Evolutionary conservation across 2,113 vertebrate species (phyloP).

Genomic region (Semnopithecus entellus): DNA sequence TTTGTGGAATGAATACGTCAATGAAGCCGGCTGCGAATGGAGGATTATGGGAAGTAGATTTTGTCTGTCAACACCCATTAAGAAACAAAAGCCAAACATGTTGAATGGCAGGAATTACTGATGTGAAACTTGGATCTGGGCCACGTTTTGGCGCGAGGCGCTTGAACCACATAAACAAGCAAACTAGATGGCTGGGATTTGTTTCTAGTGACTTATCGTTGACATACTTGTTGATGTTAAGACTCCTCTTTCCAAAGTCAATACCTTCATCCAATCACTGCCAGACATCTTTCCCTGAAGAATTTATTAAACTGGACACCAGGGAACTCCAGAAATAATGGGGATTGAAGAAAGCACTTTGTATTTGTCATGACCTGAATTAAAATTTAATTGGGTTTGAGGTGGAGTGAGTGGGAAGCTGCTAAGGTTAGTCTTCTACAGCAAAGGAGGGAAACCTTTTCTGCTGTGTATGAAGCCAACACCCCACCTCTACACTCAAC

Average conservation of each 20-base stretch:
- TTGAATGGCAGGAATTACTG: not conserved
- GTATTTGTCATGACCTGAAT: not conserved
- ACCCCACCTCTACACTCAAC: no score
- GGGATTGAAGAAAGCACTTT: constrained; percentile 50
- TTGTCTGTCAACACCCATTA: not conserved
- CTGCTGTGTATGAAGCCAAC: not conserved
- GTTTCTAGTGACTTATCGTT: not conserved
- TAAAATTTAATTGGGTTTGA: constrained; percentile 59
- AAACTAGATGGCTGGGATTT: not conserved
- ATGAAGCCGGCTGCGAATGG: not conserved
- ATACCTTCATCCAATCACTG: not conserved
- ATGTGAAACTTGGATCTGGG: not conserved
- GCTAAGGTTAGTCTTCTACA: not conserved
- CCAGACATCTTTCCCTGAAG: constrained; percentile 22
- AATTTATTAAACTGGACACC: constrained; percentile 35
- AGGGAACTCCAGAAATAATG: constrained; percentile 48
- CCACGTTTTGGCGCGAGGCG: not conserved
- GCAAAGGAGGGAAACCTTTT: not conserved
- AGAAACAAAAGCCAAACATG: not conserved
- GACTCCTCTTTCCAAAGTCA: constrained; percentile 32
- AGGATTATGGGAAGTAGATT: not conserved
- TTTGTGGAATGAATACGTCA: not conserved
- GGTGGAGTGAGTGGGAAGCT: not conserved
- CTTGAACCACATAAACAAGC: constrained; percentile 1
- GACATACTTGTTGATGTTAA: constrained; percentile 18